Base-by-base conservation (phyloP, 2,113 vertebrate genomes). In the Catharus fuscescens region DNA sequence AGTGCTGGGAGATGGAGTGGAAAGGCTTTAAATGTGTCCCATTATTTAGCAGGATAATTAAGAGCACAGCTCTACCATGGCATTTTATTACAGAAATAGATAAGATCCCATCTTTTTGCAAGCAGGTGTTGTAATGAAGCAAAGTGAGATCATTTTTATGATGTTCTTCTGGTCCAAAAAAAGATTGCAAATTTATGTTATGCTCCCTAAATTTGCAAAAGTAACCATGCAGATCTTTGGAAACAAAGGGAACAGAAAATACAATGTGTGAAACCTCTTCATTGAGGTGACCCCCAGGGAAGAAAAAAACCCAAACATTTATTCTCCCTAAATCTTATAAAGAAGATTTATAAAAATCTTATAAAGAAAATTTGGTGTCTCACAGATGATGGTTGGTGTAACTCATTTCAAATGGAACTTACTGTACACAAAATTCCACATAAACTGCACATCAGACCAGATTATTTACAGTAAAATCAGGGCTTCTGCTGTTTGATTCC, bases 1-100 rank as follows among this genome's bases (percentile, higher is more conserved):
- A 98, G 96, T 4, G 31, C 76, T 73, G 86, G 96, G 95, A 98
- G 96, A 97, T 97, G 96, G 97, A 97, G 92, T 97, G 96, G 95
- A 98, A 98, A 97, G 92, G 94, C 87, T 97, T 97, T 96, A 97
- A 98, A 97, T 95, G 95, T 95, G 92, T 97, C 95, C 97, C 95
- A 97, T 98, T 98, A 98, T 97, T 98, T 97, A 96, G 97, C 82
- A 92, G 92, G 91, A 96, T 97, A 98, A 98, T 98, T 98, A 97
- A 97, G 96, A 97, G 94, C 93, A 95, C 92, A 96, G 96, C 89
- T 96, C 97, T 97, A 93, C 89, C 93, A 86, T 85, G 86, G 96
- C 77, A 95, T 97, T 98, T 98, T 97, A 98, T 97, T 96, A 97
- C 94, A 96, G 94, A 96, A 97, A 95, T 85, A 96, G 97, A 96